phyloP scores from a whole-genome alignment of 1,140 invertebrate genomes.

The Agraylea sexmaculata region DNA sequence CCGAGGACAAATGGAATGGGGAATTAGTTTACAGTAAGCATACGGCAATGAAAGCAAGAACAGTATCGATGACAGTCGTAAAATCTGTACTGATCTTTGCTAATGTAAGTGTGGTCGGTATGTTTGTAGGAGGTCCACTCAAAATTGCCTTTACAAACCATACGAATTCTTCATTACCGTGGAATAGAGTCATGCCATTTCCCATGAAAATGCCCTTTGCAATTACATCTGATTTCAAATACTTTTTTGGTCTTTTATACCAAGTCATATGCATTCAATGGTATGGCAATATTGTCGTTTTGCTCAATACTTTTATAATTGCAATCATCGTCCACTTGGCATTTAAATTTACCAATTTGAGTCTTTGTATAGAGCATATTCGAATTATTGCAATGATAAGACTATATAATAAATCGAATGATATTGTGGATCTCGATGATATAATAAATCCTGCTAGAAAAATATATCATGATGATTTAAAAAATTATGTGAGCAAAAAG shows the following conservation, averaged over 20 bases:
- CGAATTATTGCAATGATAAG: slow-evolving; percentile 8
- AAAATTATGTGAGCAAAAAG: slow-evolving; percentile 5
- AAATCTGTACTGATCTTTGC: slow-evolving; percentile 16
- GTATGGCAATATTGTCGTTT: slow-evolving; percentile 18
- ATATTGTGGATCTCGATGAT: not conserved
- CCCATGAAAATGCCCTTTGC: slow-evolving; percentile 17
- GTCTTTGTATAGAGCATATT: slow-evolving; percentile 14
- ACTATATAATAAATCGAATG: not conserved
- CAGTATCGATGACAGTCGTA: slow-evolving; percentile 14
- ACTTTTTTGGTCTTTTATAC: slow-evolving; percentile 14
- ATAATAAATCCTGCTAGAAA: not conserved
- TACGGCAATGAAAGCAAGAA: slow-evolving; percentile 8
- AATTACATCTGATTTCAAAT: slow-evolving; percentile 15
- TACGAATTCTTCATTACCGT: slow-evolving; percentile 7
- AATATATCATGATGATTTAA: not conserved
- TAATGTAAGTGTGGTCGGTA: slow-evolving; percentile 16
- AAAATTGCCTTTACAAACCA: slow-evolving; percentile 3
- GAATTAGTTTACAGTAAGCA: slow-evolving; percentile 13
- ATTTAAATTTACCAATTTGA: slow-evolving; percentile 16
- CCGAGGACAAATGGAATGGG: slow-evolving; percentile 13
- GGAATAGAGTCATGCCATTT: slow-evolving; percentile 15
- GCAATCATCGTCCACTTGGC: slow-evolving; percentile 16
- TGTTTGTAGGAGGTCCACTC: slow-evolving; percentile 12
- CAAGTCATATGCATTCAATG: slow-evolving; percentile 17
- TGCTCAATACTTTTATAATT: slow-evolving; percentile 20